Conservation (phyloP, 2,113 vertebrate species). For the Gorsachius goisagi region DNA sequence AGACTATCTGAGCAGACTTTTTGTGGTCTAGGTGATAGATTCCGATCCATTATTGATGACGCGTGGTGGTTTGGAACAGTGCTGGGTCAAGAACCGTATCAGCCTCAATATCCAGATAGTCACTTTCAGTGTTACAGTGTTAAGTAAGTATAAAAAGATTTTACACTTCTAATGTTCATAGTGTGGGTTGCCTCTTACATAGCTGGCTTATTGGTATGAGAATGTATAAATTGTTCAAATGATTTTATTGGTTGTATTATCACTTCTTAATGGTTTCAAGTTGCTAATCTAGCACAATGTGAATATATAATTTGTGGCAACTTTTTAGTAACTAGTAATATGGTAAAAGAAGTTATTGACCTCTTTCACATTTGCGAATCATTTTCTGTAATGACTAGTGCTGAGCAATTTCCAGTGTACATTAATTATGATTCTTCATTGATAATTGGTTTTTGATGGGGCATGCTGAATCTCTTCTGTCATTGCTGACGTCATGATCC, state of each 20-base stretch:
- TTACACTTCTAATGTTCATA: neutral
- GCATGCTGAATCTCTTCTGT: neutral
- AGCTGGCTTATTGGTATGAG: neutral
- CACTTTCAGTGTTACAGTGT: conserved; percentile 97
- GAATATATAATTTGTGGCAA: neutral
- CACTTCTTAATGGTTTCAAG: neutral
- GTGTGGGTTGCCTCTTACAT: neutral
- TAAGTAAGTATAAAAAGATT: conserved; percentile 78
- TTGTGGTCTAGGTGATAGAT: conserved; percentile 82
- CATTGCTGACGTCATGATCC: neutral
- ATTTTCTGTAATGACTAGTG: neutral
- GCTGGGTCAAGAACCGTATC: conserved; percentile 92
- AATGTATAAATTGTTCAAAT: neutral
- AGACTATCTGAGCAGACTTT: neutral
- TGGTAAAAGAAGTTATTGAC: neutral
- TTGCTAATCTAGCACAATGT: neutral
- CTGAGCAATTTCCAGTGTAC: neutral
- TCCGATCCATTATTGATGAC: conserved; percentile 96
- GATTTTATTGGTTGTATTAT: neutral
- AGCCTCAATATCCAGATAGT: conserved; percentile 91
- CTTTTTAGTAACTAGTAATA: neutral
- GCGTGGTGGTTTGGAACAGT: conserved; percentile 99
- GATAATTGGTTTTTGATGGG: neutral
- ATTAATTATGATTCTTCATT: neutral
- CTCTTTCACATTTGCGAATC: neutral